A percentile compares a stretch with the other conserved stretches of the same genome.
phyloP scores from a whole-genome alignment of 2,113 vertebrate species.

The Vireo altiloquus region DNA sequence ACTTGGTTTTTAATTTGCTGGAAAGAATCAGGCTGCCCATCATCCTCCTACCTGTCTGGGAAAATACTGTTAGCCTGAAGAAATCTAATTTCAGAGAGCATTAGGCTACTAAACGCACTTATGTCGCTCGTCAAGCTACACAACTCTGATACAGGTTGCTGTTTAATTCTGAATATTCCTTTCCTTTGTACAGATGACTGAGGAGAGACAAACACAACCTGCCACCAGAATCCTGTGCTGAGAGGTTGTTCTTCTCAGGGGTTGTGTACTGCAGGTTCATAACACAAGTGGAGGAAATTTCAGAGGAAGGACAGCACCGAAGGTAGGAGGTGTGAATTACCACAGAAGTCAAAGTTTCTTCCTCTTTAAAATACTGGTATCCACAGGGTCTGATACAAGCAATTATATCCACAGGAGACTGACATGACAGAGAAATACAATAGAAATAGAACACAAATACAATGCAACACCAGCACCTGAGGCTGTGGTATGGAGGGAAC shows the following conservation, averaged over 20 bases:
- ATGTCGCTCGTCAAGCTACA: neutral
- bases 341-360: neutral
- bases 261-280: neutral
- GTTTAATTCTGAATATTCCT: neutral
- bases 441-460: neutral
- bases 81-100: neutral
- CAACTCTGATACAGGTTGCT: neutral
- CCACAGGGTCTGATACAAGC: neutral
- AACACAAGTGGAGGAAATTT: neutral
- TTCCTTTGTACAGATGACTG: neutral
- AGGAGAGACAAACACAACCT: neutral
- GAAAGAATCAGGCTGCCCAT: neutral
- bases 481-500: too few relatives aligned
- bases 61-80: neutral
- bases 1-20: neutral
- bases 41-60: neutral
- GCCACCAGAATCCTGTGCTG: neutral
- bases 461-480: neutral
- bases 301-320: neutral
- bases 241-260: neutral
- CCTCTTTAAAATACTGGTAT: neutral
- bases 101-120: neutral
- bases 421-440: neutral
- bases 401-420: too few relatives aligned
- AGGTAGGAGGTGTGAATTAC: neutral